Base-by-base conservation (phyloP, 2,113 vertebrate species). In the Chaetops frenatus region DNA sequence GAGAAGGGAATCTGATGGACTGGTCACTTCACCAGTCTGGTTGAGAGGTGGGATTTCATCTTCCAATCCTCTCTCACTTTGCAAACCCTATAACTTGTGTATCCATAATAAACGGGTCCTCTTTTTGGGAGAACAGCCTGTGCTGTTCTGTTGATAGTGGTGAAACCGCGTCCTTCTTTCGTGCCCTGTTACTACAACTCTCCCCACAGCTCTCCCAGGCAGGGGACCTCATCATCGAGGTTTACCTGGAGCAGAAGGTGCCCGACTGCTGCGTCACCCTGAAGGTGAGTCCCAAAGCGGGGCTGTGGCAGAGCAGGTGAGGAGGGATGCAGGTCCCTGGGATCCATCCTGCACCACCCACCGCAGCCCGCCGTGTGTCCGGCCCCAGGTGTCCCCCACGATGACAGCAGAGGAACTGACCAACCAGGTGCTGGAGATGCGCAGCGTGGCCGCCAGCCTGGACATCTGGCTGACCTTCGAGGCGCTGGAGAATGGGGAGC, bases 371-470 rank as follows among this genome's bases (percentile, higher is more conserved):
- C n/a, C 1, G 0, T 93, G 27, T 95, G 45, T 82, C 81, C 0
- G 54, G 28, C 42, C 54, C 80, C 61, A 99, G 99, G 99, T 99
- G 76, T 99, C 99, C 38, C 99, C 99, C 61, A 98, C 98, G 1
- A 99, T 99, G 98, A 98, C 98, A 7, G 99, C 99, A 0, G 99
- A 99, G 96, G 99, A 99, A 57, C 98, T 99, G 92, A 99, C 99
- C 91, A 99, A 99, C 95, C 99, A 99, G 92, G 99, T 99, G 69
- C 97, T 99, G 81, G 99, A 99, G 95, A 99, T 99, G 98, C 98
- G 99, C 97, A 99, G 98, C 0, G 96, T 99, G 62, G 97, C 98
- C 0, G 96, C 98, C 20, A 99, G 99, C 84, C 98, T 97, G 85
- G 99, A 99, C 21, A 95, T 99, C 57, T 99, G 99, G 99, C 97